Evolutionary conservation across 2,113 vertebrate genomes (phyloP), one percentile per base, ranked within the genome.

Genomic region (Corvus moneduloides): DNA sequence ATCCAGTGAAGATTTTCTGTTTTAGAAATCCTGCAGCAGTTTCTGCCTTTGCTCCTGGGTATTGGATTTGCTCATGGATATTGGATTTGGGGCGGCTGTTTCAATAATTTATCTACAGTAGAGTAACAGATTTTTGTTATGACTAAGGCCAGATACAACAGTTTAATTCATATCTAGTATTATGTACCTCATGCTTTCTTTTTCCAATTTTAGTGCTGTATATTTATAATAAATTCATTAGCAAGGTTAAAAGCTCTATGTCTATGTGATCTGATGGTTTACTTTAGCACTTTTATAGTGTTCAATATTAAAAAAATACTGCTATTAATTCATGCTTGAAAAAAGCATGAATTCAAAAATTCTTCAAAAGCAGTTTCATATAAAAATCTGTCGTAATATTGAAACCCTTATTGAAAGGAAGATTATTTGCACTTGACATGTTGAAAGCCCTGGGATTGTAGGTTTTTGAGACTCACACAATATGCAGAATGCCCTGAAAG

Each of bases 121-220:
- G 8, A 90, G 5, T 16, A 66, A 13, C 21, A 37, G 23, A 37
- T 75, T 35, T 74, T 74, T 74, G 2, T 66, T 74, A n/a, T n/a
- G 35, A 51, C 46, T 59, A 79, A 82, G 27, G 48, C 20, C 15
- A 64, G 32, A 41, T 59, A 35, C 44, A 82, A 20, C 17, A 35
- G 49, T 68, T 73, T 59, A 59, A 59, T 52, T 73, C 4, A 5
- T 20, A 78, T 6, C 14, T 44, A 24, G 4, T 21, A 49, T 43
- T 74, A 49, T 17, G 24, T 69, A 54, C 7, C 0, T n/a, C 8
- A 35, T 0, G 4, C 5, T 51, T 41, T 49, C 18, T n/a, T 48
- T 48, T 23, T 32, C 4, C 11, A 48, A 2, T 26, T 22, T 27
- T 11, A 64, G 23, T 74, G 9, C 24, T 68, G 23, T 3, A 41